Evolutionary conservation across 64 coral and sea anemone species (phyloP).

Genomic region (Catalaphyllia jardinei): DNA sequence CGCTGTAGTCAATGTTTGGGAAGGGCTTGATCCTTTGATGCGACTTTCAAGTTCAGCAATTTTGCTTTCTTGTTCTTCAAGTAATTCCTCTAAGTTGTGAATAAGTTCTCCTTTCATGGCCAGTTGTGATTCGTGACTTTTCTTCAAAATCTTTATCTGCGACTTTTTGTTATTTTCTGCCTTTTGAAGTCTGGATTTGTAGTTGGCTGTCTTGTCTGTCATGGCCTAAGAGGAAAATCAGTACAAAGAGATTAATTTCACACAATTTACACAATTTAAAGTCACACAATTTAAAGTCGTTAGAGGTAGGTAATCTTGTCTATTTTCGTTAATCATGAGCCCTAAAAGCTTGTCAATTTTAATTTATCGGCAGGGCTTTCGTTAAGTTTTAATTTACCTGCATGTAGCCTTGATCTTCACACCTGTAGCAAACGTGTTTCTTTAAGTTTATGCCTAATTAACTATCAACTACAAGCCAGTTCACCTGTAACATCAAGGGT

Average conservation of each 20-base stretch:
- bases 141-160: constrained; percentile 96
- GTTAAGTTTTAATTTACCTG: no score
- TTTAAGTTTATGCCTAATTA: no score
- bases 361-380: no score
- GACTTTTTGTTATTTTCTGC: constrained; percentile 93
- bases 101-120: constrained; percentile 90
- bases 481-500: no score
- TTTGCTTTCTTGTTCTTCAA: constrained; percentile 91
- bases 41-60: constrained; percentile 70
- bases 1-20: not conserved
- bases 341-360: no score
- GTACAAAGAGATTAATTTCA: not conserved
- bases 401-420: no score
- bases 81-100: constrained; percentile 78
- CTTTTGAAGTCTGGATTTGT: constrained; percentile 88
- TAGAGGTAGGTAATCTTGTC: not conserved
- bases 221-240: constrained; percentile 61
- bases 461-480: no score
- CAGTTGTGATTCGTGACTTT: constrained; percentile 87
- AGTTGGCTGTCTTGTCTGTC: constrained; percentile 90
- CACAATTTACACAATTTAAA: no score
- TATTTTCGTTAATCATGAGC: not conserved
- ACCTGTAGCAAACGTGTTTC: no score
- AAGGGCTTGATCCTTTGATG: constrained; percentile 62
- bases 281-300: no score